These are phyloP conservation scores for Andrena bicolor DNA, from an alignment of 2,888 invertebrate species.

Conservation along the genomic window DNA sequence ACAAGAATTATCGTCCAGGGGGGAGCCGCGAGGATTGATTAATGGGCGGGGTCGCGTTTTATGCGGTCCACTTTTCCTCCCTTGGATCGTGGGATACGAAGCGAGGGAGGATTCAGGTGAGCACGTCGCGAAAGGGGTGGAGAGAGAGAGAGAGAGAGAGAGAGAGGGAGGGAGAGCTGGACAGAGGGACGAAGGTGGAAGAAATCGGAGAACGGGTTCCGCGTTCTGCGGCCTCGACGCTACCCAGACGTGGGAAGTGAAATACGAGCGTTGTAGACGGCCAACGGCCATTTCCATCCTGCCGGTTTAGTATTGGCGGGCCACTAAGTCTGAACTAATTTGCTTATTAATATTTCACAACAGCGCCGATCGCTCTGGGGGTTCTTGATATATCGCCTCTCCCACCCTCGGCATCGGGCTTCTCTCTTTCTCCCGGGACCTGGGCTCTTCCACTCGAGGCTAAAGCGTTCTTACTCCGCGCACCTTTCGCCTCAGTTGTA, in stretches of 20 bases:
- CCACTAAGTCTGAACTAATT: constrained; percentile 82
- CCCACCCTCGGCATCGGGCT: constrained; percentile 40
- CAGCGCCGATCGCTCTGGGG: constrained; percentile 81
- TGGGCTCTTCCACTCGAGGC: neutral
- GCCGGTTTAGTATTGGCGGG: constrained; percentile 72
- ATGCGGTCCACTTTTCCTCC: constrained; percentile 20
- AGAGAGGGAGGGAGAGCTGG: neutral
- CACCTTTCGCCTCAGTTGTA: neutral
- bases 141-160: neutral
- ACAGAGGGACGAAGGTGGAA: constrained; percentile 27
- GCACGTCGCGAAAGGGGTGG: neutral
- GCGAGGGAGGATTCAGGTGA: neutral
- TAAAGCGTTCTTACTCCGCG: neutral
- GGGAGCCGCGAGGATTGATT: constrained; percentile 53
- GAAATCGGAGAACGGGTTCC: constrained; percentile 67
- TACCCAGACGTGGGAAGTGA: constrained; percentile 78
- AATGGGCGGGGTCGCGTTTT: constrained; percentile 49
- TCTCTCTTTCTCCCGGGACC: neutral
- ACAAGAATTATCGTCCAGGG: constrained; percentile 59
- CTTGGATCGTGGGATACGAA: neutral
- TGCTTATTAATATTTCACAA: constrained; percentile 84
- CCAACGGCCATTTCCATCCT: constrained; percentile 75
- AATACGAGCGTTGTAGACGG: constrained; percentile 77
- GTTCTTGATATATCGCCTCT: constrained; percentile 77
- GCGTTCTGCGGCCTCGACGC: constrained; percentile 64